A percentile compares a stretch with the other conserved stretches of the same genome.
Evolutionary conservation across 1,140 invertebrate genomes (phyloP).

Genomic region (Lepidurus packardi): DNA sequence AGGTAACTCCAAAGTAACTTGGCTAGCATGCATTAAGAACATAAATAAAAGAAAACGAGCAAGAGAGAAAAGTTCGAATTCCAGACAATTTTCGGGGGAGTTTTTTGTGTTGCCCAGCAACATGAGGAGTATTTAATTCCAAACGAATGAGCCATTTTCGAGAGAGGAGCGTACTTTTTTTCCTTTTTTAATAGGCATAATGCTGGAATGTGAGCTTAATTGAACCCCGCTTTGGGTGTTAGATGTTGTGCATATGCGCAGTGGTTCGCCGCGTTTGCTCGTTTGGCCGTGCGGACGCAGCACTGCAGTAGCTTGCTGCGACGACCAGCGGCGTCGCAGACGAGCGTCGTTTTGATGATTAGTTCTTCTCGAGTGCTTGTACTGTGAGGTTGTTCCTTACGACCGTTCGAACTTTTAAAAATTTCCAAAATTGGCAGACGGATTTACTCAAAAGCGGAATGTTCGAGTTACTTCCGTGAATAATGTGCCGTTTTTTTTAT

Average conservation of each 20-base stretch:
- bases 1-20: too few species aligned
- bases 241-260: not conserved
- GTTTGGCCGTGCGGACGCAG: not conserved
- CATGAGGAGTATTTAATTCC: not conserved
- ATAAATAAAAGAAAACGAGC: not conserved
- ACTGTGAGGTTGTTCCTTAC: not conserved
- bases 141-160: not conserved
- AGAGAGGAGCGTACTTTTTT: not conserved
- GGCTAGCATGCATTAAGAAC: too few species aligned
- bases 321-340: not conserved
- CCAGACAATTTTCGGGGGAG: not conserved
- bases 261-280: not conserved
- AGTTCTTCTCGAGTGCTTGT: not conserved
- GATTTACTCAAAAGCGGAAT: not conserved
- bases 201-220: constrained; percentile 12
- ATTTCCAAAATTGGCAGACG: not conserved
- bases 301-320: constrained; percentile 9
- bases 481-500: too few species aligned
- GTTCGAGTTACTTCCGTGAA: too few species aligned
- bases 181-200: not conserved
- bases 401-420: not conserved
- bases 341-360: not conserved
- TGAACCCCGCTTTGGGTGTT: not conserved
- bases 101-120: not conserved
- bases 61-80: not conserved